phyloP scores from a whole-genome alignment of 2,797 vertebrate species.

The Fratercula arctica region DNA sequence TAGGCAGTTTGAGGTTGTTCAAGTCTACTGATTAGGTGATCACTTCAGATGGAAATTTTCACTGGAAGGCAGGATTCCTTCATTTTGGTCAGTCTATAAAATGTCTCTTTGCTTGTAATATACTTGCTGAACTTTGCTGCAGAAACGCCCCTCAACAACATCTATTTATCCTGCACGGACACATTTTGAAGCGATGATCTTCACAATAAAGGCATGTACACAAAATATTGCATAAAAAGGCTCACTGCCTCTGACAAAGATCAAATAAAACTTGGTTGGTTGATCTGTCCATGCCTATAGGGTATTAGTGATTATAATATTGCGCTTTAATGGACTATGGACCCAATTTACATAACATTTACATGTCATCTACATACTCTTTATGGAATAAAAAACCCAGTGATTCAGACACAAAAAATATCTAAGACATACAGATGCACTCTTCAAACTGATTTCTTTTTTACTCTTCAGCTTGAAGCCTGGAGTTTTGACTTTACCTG shows the following conservation, averaged over 20 bases:
- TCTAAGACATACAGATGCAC: background rate
- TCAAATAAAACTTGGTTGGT: slow-evolving; percentile 56
- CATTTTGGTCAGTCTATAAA: background rate
- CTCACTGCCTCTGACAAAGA: slow-evolving; percentile 52
- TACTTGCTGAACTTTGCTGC: background rate
- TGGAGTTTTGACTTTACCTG: background rate
- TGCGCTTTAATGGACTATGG: slow-evolving; percentile 45
- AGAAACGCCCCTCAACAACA: background rate
- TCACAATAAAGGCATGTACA: slow-evolving; percentile 32
- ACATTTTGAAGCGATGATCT: background rate
- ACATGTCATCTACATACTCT: slow-evolving; percentile 37
- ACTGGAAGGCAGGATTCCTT: background rate
- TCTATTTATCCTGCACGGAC: background rate
- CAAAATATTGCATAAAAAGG: slow-evolving; percentile 39
- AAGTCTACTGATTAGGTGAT: slow-evolving; percentile 11
- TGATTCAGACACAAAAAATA: slow-evolving; percentile 54
- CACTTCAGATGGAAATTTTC: slow-evolving; percentile 1
- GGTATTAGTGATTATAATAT: slow-evolving; percentile 69
- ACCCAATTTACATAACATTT: slow-evolving; percentile 63
- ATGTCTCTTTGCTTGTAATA: background rate
- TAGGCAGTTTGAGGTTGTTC: background rate
- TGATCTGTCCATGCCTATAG: slow-evolving; percentile 55
- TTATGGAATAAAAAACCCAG: slow-evolving; percentile 11
- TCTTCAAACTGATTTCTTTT: background rate
- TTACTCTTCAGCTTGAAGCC: background rate